A percentile compares a stretch with the other conserved stretches of the same genome.
phyloP scores from a whole-genome alignment of 2,113 vertebrate species.

The Peromyscus leucopus region DNA sequence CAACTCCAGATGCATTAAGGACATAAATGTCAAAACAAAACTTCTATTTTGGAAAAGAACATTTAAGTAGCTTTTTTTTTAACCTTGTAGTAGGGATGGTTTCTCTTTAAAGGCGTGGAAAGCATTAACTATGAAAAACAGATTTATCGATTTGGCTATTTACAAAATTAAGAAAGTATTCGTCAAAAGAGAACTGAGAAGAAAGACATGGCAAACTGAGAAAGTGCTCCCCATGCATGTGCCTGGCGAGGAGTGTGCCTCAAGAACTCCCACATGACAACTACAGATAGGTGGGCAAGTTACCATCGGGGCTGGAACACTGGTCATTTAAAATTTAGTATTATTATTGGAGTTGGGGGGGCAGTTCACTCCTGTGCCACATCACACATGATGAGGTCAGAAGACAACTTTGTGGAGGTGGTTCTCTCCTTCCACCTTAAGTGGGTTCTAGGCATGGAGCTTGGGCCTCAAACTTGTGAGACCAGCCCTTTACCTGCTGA shows the following conservation, averaged over 20 bases:
- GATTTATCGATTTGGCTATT: neutral
- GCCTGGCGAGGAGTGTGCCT: neutral
- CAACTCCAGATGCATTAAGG: neutral
- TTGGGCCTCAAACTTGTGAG: neutral
- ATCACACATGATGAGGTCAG: neutral
- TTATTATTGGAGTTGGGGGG: neutral
- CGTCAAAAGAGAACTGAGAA: neutral
- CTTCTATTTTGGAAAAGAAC: constrained; percentile 36
- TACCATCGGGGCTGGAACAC: too few species aligned
- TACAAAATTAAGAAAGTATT: constrained; percentile 50
- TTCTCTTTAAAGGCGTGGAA: constrained; percentile 5
- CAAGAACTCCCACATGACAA: neutral
- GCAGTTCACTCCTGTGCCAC: neutral
- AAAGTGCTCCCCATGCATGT: neutral
- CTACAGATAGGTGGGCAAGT: neutral
- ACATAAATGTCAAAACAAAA: constrained; percentile 39
- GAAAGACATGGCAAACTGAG: neutral
- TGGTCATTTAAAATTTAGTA: neutral
- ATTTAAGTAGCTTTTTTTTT: neutral
- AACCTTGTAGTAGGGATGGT: neutral
- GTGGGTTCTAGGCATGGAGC: neutral
- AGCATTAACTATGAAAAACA: neutral
- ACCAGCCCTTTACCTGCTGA: neutral
- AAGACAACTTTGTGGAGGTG: neutral
- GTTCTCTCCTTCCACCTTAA: neutral